Base-by-base conservation (phyloP, 2,888 invertebrate species). In the Sphaerophoria taeniata region DNA sequence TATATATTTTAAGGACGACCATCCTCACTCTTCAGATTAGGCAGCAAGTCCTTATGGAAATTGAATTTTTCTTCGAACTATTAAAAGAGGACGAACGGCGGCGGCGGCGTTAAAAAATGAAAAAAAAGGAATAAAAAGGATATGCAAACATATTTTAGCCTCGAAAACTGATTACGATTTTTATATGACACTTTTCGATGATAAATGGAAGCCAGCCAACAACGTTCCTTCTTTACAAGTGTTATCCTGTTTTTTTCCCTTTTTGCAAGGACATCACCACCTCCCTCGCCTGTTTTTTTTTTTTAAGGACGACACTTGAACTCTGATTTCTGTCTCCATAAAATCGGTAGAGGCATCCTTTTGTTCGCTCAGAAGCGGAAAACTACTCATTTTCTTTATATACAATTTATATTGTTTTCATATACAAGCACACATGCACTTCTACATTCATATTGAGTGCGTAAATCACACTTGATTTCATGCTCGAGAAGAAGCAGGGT, bases 141-240 rank as follows among this genome's bases (percentile, higher is more conserved):
- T 87, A 86, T 87, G 88, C 88, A 87, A 88, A 88, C 88, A 89
- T 88, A 89, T 88, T 89, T 88, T 82, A 87, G 89, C 89, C 90
- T 90, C 89, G 90, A 90, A 91, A 92, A 91, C 92, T 91, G 92
- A 91, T 91, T 92, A 92, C 91, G 91, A 91, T 89, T 91, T 91
- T 91, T 91, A 91, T 92, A 90, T 89, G 91, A 90, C 91, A 91
- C 91, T 90, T 90, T 89, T 89, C 88, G 90, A 90, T 91, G 91
- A 91, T 91, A 86, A 87, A 87, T 86, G 83, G 74, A 45, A 75
- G 58, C 34, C 33, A 58, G 61, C 73, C 70, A 61, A 39, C 36
- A n/a, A 45, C 51, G 71, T 81, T 53, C 39, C 80, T 70, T 49
- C 39, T 65, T 71, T 79, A 83, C 79, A 83, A 83, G 80, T 80